These are phyloP conservation scores for Boulengerochromis microlepis DNA, from an alignment of 2,113 vertebrate genomes.

Conservation along the genomic window DNA sequence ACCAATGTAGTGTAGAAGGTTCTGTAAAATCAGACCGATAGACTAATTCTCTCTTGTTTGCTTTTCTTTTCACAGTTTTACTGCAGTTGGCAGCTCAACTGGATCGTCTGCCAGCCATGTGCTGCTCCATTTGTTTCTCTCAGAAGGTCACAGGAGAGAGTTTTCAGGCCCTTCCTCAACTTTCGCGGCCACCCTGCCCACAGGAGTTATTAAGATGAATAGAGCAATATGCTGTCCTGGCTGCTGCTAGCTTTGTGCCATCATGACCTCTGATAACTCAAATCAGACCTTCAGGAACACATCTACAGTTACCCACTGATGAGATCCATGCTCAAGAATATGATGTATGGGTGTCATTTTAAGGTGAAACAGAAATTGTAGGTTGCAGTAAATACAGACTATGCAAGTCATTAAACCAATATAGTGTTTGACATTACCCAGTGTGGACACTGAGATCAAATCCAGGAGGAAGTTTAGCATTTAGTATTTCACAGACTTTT, in stretches of 20 bases:
- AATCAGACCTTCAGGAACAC: slow-evolving; percentile 48
- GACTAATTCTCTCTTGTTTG: neutral
- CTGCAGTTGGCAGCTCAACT: slow-evolving; percentile 68
- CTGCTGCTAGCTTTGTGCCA: slow-evolving; percentile 46
- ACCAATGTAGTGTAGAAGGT: neutral
- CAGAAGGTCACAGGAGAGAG: slow-evolving; percentile 77
- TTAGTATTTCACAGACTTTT: neutral
- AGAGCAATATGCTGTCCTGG: slow-evolving; percentile 32
- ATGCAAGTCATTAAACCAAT: neutral
- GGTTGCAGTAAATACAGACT: neutral
- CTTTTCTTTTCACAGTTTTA: slow-evolving; percentile 55
- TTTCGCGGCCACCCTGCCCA: slow-evolving; percentile 49
- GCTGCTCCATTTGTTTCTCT: slow-evolving; percentile 71
- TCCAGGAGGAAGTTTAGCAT: neutral
- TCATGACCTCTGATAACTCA: slow-evolving; percentile 58
- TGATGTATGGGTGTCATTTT: neutral
- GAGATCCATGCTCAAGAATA: neutral
- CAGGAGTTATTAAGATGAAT: slow-evolving; percentile 67
- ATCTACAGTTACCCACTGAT: neutral
- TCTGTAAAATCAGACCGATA: neutral
- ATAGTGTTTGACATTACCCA: neutral
- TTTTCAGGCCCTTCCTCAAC: slow-evolving; percentile 65
- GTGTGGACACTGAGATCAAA: neutral
- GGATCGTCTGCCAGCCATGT: slow-evolving; percentile 62
- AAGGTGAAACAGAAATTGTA: neutral